These are phyloP conservation scores for Labeo catla DNA, from an alignment of 2,113 vertebrate species.

Conservation along the genomic window DNA sequence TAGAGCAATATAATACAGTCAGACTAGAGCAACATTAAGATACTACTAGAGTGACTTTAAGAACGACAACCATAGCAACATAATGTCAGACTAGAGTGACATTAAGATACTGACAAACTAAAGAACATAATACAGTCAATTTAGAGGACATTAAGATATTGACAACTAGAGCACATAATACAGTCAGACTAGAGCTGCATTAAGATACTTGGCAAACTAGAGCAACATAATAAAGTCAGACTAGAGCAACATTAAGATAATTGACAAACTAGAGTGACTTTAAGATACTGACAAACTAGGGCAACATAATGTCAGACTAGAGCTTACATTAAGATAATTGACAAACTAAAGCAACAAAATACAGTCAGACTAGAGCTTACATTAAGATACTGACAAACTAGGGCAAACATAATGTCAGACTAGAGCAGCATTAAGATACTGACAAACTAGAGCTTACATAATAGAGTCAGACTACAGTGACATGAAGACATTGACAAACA, in stretches of 20 bases:
- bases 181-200: too few species aligned
- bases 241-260: background rate
- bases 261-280: background rate
- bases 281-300: too few species aligned
- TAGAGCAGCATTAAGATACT: background rate
- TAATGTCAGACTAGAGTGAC: background rate
- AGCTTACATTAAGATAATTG: background rate
- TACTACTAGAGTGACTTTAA: background rate
- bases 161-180: too few species aligned
- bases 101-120: background rate
- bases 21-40: background rate
- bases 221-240: too few species aligned
- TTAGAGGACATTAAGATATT: too few species aligned
- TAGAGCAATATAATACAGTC: background rate
- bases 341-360: background rate
- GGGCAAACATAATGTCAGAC: background rate
- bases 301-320: too few species aligned
- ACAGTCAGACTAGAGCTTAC: too few species aligned
- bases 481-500: background rate
- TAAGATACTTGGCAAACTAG: too few species aligned
- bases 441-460: background rate
- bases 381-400: background rate
- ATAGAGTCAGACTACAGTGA: background rate
- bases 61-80: too few species aligned
- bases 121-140: too few species aligned